Conservation (phyloP, 2,888 invertebrate species). For the Colostygia pectinataria region DNA sequence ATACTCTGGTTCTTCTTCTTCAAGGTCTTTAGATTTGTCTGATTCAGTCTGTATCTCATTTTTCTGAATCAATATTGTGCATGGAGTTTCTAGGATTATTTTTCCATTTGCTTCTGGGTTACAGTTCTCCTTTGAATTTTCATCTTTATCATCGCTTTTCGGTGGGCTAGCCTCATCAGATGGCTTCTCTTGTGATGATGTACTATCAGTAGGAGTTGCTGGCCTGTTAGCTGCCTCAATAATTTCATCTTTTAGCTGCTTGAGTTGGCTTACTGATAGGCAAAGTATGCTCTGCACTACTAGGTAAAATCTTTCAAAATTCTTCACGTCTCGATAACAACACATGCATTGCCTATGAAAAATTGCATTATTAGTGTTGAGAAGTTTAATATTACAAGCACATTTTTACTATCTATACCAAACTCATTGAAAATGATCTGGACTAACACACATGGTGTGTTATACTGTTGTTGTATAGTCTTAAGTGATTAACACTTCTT, state of each 20-base stretch:
- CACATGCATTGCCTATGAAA: conserved; percentile 94
- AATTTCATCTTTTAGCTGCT: conserved; percentile 86
- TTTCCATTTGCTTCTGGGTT: conserved; percentile 41
- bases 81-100: conserved; percentile 41
- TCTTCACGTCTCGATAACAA: conserved; percentile 95
- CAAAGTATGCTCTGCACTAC: conserved; percentile 94
- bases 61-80: conserved; percentile 41
- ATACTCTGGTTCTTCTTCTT: conserved; percentile 46
- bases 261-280: conserved; percentile 91
- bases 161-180: conserved; percentile 41
- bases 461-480: neutral
- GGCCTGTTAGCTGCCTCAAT: conserved; percentile 63
- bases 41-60: conserved; percentile 49
- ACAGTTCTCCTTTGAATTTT: conserved; percentile 42
- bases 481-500: neutral
- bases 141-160: conserved; percentile 48
- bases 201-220: conserved; percentile 50
- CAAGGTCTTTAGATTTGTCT: conserved; percentile 36
- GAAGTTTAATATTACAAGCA: too few relatives aligned
- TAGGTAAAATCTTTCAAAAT: conserved; percentile 95
- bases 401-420: too few relatives aligned
- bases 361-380: neutral
- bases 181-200: conserved; percentile 47
- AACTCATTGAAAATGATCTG: too few relatives aligned
- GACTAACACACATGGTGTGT: conserved; percentile 1